Conservation (phyloP, 2,797 vertebrate genomes). For the Silurus lanzhouensis region DNA sequence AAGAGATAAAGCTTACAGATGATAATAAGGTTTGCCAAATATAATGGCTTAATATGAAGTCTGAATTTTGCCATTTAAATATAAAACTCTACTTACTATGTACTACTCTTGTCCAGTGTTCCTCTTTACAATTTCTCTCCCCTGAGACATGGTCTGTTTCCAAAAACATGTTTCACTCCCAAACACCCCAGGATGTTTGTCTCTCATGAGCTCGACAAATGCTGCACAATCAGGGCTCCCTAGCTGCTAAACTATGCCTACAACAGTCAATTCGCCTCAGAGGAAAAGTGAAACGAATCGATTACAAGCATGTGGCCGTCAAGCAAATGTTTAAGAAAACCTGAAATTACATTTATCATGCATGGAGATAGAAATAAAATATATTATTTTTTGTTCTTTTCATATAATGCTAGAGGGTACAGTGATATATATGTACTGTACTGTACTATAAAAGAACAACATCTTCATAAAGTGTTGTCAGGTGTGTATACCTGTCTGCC, state of each 20-base stretch:
- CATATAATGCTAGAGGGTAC: not conserved
- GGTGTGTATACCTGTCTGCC: not conserved
- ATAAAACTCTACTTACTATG: not conserved
- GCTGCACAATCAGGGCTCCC: slow-evolving; percentile 69
- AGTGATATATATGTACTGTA: slow-evolving; percentile 23
- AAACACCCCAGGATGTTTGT: slow-evolving; percentile 68
- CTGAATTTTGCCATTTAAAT: slow-evolving; percentile 41
- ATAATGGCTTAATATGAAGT: slow-evolving; percentile 35
- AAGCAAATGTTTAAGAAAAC: slow-evolving; percentile 61
- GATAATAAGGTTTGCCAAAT: slow-evolving; percentile 27
- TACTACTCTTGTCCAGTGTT: not conserved
- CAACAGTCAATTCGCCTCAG: slow-evolving; percentile 70
- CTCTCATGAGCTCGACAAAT: slow-evolving; percentile 72
- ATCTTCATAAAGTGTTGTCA: not conserved
- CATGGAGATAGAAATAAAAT: slow-evolving; percentile 61
- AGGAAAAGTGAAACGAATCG: slow-evolving; percentile 72
- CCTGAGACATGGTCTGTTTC: slow-evolving; percentile 61
- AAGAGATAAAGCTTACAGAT: slow-evolving; percentile 35
- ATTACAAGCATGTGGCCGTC: slow-evolving; percentile 64
- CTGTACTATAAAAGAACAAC: too few relatives aligned
- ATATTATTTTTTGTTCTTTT: slow-evolving; percentile 17
- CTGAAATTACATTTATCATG: slow-evolving; percentile 67
- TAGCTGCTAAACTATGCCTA: slow-evolving; percentile 65
- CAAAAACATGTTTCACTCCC: slow-evolving; percentile 72
- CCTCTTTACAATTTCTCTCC: slow-evolving; percentile 42